Evolutionary conservation across 2,888 invertebrate species (phyloP).

Genomic region (Sthenelais limicola): DNA sequence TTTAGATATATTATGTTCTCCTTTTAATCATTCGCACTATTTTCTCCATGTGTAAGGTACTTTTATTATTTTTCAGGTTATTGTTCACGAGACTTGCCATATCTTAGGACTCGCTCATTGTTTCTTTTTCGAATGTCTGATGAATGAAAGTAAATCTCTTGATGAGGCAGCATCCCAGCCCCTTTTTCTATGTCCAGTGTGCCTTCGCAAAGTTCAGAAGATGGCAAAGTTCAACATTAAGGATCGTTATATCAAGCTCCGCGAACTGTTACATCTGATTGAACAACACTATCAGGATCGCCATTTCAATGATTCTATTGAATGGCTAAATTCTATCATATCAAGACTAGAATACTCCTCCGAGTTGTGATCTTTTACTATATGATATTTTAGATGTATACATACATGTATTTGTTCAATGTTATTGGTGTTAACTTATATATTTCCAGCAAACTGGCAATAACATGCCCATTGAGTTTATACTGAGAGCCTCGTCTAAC

Average conservation of each 20-base stretch:
- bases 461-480: too few species aligned
- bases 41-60: neutral
- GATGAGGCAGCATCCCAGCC: constrained; percentile 65
- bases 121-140: constrained; percentile 65
- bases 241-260: constrained; percentile 53
- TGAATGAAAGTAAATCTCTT: constrained; percentile 69
- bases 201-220: constrained; percentile 66
- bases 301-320: neutral
- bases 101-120: constrained; percentile 67
- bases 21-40: neutral
- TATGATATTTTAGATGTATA: too few species aligned
- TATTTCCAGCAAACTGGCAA: too few species aligned
- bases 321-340: constrained; percentile 21
- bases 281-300: neutral
- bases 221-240: constrained; percentile 60
- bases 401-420: too few species aligned
- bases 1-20: neutral
- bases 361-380: too few species aligned
- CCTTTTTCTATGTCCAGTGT: constrained; percentile 68
- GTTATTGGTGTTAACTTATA: too few species aligned
- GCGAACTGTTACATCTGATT: neutral
- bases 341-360: too few species aligned
- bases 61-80: constrained; percentile 55
- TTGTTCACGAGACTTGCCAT: constrained; percentile 68
- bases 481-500: too few species aligned